Base-by-base conservation (phyloP, 2,113 vertebrate genomes). In the Haplochromis vanheusdeni region DNA sequence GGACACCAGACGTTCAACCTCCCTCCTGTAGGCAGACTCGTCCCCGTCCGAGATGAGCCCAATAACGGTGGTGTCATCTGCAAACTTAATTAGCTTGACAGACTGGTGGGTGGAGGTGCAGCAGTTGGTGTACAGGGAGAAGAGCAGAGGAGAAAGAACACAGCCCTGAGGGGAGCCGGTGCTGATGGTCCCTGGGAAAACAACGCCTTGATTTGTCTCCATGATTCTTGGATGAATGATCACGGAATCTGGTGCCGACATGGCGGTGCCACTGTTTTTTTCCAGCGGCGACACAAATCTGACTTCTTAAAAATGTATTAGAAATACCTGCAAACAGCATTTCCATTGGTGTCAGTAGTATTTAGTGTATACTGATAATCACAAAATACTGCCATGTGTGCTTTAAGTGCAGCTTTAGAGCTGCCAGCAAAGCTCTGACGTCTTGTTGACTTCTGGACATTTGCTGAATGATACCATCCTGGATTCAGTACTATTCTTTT, bases 211-310 rank as follows among this genome's bases (percentile, higher is more conserved):
- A 75, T 2, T 47, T 75, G 68, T 47, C 68, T 73, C 40, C 23
- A 28, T 47, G 68, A 75, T 26, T 75, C 68, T 0, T 28, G 40
- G 65, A 70, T 70, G 12, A 40, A 70, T 16, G 37, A 70, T 42
- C 12, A 2, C 2, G 2, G 21, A 26, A 75, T 28, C 23, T 47
- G 68, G 21, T 4, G 40, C 23, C 1, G 4, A 28, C 8, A 45
- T 26, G 65, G 13, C 8, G 3, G 0, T 9, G 37, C 40, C 21
- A 28, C 2, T 47, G 42, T 6, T 16, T 2, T 0, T 28, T 47
- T 11, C 2, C 60, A 47, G 7, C 3, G 2, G 8, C 7, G 4
- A 26, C 9, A 45, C 23, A 28, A 47, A 47, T 28, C 21, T 11
- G 14, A 12, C 6, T 47, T 47, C 4, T 45, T 73, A 3, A 47